Base-by-base conservation (phyloP, 2,888 invertebrate genomes). In the Meiosimyza decipiens region DNA sequence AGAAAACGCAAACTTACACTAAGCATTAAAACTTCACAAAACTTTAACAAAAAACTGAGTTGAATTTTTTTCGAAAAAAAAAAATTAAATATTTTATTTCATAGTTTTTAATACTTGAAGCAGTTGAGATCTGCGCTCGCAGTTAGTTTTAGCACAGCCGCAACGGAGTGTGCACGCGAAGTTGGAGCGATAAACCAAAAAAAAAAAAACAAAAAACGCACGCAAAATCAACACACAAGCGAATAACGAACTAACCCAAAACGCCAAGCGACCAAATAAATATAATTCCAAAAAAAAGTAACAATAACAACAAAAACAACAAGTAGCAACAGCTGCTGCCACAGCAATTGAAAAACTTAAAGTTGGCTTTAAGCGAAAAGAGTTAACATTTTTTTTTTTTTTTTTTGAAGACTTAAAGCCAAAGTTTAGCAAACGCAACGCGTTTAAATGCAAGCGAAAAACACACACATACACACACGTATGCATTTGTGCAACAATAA, bases 61-160 rank as follows among this genome's bases (percentile, higher is more conserved):
- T n/a, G 15, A 16, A 16, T 40, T n/a, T 40, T 13, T 64, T 40
- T 6, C 3, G n/a, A 62, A 28, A 15, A 64, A 28, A 50, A 64
- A 16, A 51, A 51, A 22, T 22, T 40, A 28, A 64, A 12, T 18
- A 18, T 60, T 47, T 40, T n/a, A 49, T 7, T 49, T 63, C 16
- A 54, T 66, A 6, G 66, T 50, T 82, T 84, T 84, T 83, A 85
- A 84, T 84, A 86, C 84, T 85, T 84, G 80, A 85, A 82, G 81
- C 80, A 81, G 80, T 81, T 82, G 81, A 81, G 81, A 82, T 82
- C 79, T 80, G 81, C 76, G 74, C 81, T 80, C 79, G 79, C 79
- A 84, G 84, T 86, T 83, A 87, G 86, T 86, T 82, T 82, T 79
- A 84, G 87, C 86, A 86, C 86, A 86, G 86, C 86, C 86, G 83